A percentile compares a stretch with the other conserved stretches of the same genome.
These are phyloP conservation scores for Chitala chitala DNA, from an alignment of 2,113 vertebrate genomes.

Conservation along the genomic window DNA sequence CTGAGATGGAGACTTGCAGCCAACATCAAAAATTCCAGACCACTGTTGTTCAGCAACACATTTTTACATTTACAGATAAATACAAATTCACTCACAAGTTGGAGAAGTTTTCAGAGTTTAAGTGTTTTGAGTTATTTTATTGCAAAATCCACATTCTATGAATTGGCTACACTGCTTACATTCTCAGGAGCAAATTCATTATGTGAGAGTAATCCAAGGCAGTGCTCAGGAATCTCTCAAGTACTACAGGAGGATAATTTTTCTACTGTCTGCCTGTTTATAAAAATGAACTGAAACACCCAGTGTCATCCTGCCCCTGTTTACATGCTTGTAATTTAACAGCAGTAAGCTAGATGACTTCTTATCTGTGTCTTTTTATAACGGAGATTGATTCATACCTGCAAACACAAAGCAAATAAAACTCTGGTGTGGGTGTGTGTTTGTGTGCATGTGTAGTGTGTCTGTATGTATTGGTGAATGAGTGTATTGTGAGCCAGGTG, in stretches of 20 bases:
- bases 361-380: conserved; percentile 10
- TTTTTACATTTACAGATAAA: too few species aligned
- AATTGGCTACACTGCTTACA: neutral
- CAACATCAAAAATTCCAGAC: too few species aligned
- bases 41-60: too few species aligned
- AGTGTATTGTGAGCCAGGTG: too few species aligned
- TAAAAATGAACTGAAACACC: neutral
- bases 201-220: neutral
- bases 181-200: conserved; percentile 3
- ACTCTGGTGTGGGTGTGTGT: neutral
- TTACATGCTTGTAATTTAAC: conserved; percentile 10
- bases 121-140: too few species aligned
- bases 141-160: neutral
- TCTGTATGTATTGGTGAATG: too few species aligned
- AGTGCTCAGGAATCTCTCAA: neutral
- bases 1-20: too few species aligned
- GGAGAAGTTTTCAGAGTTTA: too few species aligned
- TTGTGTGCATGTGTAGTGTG: too few species aligned
- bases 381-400: conserved; percentile 11
- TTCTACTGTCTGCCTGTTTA: neutral
- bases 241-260: conserved; percentile 2
- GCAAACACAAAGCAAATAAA: neutral
- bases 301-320: conserved; percentile 6
- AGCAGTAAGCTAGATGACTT: conserved; percentile 1
- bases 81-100: too few species aligned